Conservation (phyloP, 2,888 invertebrate species). For the Spicauda simplicius region DNA sequence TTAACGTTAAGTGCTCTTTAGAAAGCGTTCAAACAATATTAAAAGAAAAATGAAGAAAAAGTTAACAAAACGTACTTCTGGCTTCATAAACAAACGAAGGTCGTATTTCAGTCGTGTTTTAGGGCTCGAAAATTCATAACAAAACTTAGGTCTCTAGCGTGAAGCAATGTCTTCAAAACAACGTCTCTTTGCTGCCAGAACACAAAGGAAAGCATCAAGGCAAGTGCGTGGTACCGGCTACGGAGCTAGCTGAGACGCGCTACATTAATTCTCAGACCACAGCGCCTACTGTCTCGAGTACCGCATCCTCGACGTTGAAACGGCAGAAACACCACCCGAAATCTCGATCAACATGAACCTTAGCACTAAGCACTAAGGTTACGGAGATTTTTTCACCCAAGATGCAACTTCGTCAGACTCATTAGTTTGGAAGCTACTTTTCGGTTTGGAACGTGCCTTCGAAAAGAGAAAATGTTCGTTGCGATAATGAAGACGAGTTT, state of each 20-base stretch:
- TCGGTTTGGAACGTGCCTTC: conserved; percentile 57
- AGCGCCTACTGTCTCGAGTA: conserved; percentile 74
- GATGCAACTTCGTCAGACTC: conserved; percentile 52
- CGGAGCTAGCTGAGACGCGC: conserved; percentile 56
- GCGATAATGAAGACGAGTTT: conserved; percentile 51
- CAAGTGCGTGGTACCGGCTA: conserved; percentile 23
- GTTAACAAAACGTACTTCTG: no score
- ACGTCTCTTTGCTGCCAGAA: conserved; percentile 31
- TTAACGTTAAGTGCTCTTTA: no score
- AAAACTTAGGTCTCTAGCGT: background rate
- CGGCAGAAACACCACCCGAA: conserved; percentile 10
- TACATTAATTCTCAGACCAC: conserved; percentile 79
- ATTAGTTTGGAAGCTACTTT: conserved; percentile 52
- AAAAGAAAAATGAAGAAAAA: no score
- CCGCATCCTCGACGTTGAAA: conserved; percentile 43
- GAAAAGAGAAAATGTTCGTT: conserved; percentile 51
- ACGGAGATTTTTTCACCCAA: conserved; percentile 24
- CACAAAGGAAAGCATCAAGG: conserved; percentile 33
- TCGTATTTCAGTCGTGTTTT: no score
- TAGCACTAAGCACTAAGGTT: conserved; percentile 1
- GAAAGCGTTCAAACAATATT: no score
- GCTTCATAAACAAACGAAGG: no score
- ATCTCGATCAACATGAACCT: conserved; percentile 14
- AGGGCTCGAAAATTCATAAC: no score
- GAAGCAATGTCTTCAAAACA: conserved; percentile 6